phyloP scores from a whole-genome alignment of 2,888 invertebrate species.

The Cryptus viduatorius region DNA sequence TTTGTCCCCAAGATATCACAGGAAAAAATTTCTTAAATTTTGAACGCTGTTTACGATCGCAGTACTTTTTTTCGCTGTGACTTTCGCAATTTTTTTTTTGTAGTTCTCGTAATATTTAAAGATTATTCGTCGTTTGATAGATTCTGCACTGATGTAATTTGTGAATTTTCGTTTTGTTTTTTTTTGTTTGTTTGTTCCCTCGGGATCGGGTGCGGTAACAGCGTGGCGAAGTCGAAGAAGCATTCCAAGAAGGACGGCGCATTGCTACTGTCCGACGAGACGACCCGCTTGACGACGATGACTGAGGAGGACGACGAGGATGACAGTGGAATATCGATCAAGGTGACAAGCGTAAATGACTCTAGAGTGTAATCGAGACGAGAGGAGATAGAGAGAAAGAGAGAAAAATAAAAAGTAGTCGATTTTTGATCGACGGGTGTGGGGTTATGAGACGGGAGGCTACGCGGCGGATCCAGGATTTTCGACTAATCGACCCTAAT shows the following conservation, averaged over 20 bases:
- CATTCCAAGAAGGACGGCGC: constrained; percentile 89
- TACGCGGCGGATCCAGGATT: constrained; percentile 39
- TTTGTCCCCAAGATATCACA: too few species aligned
- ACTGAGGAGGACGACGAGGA: constrained; percentile 94
- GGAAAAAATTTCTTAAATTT: background rate
- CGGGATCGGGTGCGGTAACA: constrained; percentile 56
- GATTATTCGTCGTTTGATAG: background rate
- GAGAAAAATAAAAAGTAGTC: constrained; percentile 25
- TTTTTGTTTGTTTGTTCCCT: constrained; percentile 11
- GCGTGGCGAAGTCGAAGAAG: constrained; percentile 89
- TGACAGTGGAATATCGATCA: constrained; percentile 87
- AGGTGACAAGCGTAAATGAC: constrained; percentile 86
- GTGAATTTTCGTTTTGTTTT: constrained; percentile 6
- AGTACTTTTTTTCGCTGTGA: background rate
- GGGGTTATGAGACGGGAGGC: constrained; percentile 10
- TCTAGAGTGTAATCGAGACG: constrained; percentile 55
- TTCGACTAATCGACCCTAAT: constrained; percentile 16
- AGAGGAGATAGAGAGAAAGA: constrained; percentile 22
- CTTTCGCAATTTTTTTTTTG: background rate
- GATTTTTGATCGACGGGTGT: constrained; percentile 3
- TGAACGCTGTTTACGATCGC: background rate
- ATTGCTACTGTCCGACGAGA: constrained; percentile 85
- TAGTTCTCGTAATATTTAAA: background rate
- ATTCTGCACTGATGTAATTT: constrained; percentile 19
- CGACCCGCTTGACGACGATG: constrained; percentile 92